These are phyloP conservation scores for Eurytoma adleriae DNA, from an alignment of 2,888 invertebrate genomes.

Conservation along the genomic window DNA sequence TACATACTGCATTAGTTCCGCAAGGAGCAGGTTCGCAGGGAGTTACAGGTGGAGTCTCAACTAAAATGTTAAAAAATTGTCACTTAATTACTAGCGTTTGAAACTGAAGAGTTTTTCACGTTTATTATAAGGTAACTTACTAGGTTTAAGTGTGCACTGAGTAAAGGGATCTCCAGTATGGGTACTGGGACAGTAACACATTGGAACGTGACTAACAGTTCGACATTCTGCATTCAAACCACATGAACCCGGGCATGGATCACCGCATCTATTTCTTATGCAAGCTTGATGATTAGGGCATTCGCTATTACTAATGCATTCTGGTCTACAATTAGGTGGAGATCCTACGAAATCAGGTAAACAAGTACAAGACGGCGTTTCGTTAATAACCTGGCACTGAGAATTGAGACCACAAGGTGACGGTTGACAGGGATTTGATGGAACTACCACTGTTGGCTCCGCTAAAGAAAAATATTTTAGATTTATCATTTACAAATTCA, in stretches of 20 bases:
- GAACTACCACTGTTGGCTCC: slow-evolving; percentile 77
- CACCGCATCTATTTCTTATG: slow-evolving; percentile 81
- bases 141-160: slow-evolving; percentile 65
- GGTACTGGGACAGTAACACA: slow-evolving; percentile 84
- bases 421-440: slow-evolving; percentile 77
- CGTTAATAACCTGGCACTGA: slow-evolving; percentile 78
- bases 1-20: slow-evolving; percentile 86
- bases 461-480: slow-evolving; percentile 64
- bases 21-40: slow-evolving; percentile 85
- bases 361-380: slow-evolving; percentile 83
- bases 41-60: slow-evolving; percentile 11
- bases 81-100: not conserved
- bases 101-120: not conserved
- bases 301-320: slow-evolving; percentile 84
- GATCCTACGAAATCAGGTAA: slow-evolving; percentile 82
- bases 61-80: slow-evolving; percentile 3
- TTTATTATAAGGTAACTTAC: slow-evolving; percentile 11
- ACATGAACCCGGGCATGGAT: slow-evolving; percentile 87
- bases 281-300: slow-evolving; percentile 81
- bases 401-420: slow-evolving; percentile 83
- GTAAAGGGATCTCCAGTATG: slow-evolving; percentile 86
- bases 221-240: slow-evolving; percentile 81
- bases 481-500: not conserved
- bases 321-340: slow-evolving; percentile 86
- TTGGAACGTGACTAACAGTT: slow-evolving; percentile 85